Base-by-base conservation (phyloP, 1,140 invertebrate species). In the Anagrus nilaparvatae region DNA sequence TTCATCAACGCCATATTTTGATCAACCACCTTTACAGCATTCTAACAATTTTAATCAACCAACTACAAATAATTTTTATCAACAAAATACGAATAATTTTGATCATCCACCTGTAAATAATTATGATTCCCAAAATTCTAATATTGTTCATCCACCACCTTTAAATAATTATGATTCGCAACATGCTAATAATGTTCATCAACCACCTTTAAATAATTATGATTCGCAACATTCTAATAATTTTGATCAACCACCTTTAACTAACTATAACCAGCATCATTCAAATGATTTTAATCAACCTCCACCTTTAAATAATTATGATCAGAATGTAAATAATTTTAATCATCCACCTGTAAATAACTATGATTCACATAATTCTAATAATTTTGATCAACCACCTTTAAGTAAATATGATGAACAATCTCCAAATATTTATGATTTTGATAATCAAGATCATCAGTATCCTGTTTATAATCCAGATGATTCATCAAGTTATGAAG, bases 371-470 rank as follows among this genome's bases (percentile, higher is more conserved):
- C 43, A 31, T 25, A 19, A 37, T 1, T 19, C n/a, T 1, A 46
- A 47, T 24, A 41, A 39, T 16, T 40, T 47, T 7, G 42, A 51
- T 23, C 17, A 48, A 5, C 41, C 46, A 28, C 44, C 52, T 4
- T 30, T 40, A 37, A 30, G 42, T 20, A 21, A 40, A 4, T 9
- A 18, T 7, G 9, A 16, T 24, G 20, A 21, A 21, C 16, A 47
- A 8, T 40, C 48, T 35, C 44, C 54, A 1, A 36, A 38, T 13
- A 19, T 40, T 13, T 28, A 40, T 4, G 32, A 31, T 24, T 40
- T 24, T 40, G 44, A 9, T 43, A 45, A 4, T 37, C 39, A 21
- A 33, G 5, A n/a, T n/a, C n/a, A n/a, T n/a, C n/a, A n/a, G n/a
- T n/a, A n/a, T n/a, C n/a, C n/a, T n/a, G n/a, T n/a, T n/a, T n/a